Conservation (phyloP, 2,888 invertebrate genomes). For the Cotesia congregata region DNA sequence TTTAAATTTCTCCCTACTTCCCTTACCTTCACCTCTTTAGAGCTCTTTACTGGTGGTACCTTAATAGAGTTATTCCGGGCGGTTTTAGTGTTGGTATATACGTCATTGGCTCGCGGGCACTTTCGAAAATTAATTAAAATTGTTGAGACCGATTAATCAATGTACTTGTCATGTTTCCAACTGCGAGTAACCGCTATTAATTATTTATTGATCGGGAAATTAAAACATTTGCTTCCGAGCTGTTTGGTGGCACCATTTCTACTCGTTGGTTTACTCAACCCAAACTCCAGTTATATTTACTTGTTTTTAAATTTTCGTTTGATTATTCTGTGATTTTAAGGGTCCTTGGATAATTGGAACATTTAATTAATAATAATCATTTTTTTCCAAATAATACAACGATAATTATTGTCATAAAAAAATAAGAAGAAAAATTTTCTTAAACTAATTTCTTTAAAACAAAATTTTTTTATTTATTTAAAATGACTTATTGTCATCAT, state of each 20-base stretch:
- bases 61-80: slow-evolving; percentile 23
- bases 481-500: too few species aligned
- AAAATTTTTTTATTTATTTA: too few species aligned
- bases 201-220: background rate
- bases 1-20: slow-evolving; percentile 33
- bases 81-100: slow-evolving; percentile 28
- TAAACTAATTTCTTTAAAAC: too few species aligned
- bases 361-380: too few species aligned
- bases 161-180: slow-evolving; percentile 56
- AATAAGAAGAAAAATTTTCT: too few species aligned
- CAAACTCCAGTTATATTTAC: too few species aligned
- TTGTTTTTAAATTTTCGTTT: too few species aligned
- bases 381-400: too few species aligned
- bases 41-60: slow-evolving; percentile 18
- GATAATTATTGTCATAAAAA: too few species aligned
- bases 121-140: slow-evolving; percentile 60
- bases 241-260: background rate
- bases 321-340: too few species aligned
- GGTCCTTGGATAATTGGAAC: too few species aligned
- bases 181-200: slow-evolving; percentile 56
- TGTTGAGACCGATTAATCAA: slow-evolving; percentile 59
- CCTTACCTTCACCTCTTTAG: slow-evolving; percentile 27
- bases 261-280: too few species aligned
- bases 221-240: background rate
- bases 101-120: slow-evolving; percentile 16